phyloP scores from a whole-genome alignment of 1,140 invertebrate genomes.

The Heliconius congener region DNA sequence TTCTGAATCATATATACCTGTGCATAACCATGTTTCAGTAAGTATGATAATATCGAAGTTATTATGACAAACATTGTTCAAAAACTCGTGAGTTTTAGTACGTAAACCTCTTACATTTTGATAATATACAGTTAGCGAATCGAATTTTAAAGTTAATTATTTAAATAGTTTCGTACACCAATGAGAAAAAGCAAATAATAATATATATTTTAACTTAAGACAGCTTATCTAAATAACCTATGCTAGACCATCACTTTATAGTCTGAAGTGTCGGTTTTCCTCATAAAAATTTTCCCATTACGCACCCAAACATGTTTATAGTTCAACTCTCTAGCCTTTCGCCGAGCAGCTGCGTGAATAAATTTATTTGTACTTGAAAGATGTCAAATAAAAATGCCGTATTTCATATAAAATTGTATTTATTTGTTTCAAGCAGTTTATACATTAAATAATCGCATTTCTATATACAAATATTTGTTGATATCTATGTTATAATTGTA shows the following conservation, averaged over 20 bases:
- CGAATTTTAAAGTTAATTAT: constrained; percentile 2
- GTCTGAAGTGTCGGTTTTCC: constrained; percentile 20
- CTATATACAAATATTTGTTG: constrained; percentile 19
- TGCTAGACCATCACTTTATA: constrained; percentile 6
- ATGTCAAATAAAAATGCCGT: constrained; percentile 12
- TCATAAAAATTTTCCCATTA: constrained; percentile 26
- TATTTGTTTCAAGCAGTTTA: constrained; percentile 37
- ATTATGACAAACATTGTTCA: constrained; percentile 10
- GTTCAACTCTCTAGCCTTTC: constrained; percentile 29
- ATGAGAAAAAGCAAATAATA: too few species aligned
- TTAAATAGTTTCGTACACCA: too few species aligned
- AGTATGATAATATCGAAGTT: constrained; percentile 29
- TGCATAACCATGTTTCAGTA: constrained; percentile 37
- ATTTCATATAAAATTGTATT: constrained; percentile 37
- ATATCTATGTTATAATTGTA: constrained; percentile 7
- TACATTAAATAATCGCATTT: constrained; percentile 37
- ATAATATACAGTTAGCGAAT: constrained; percentile 13
- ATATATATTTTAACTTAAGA: too few species aligned
- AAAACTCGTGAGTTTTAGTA: constrained; percentile 15
- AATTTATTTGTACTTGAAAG: constrained; percentile 17
- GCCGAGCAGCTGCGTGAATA: constrained; percentile 13
- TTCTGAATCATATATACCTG: constrained; percentile 26
- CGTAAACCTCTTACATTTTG: constrained; percentile 18
- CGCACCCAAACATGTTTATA: constrained; percentile 33
- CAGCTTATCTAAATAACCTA: constrained; percentile 9